Base-by-base conservation (phyloP, 2,113 vertebrate species). In the Furnarius figulus region DNA sequence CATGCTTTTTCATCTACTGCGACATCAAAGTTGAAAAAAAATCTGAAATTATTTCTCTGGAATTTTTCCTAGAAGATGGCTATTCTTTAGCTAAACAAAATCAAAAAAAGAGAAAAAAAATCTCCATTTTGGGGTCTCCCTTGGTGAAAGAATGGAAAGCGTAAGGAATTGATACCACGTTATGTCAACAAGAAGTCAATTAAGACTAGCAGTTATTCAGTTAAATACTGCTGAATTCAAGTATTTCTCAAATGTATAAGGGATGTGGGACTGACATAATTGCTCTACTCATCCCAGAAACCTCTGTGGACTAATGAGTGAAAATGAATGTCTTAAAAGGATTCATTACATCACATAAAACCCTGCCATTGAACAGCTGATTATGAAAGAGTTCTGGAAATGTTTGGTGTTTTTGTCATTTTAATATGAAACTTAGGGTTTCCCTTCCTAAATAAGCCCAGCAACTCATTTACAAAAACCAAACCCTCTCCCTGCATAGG, bases 371-470 rank as follows among this genome's bases (percentile, higher is more conserved):
- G 50, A 82, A n/a, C 18, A 8, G 8, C 11, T 66, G 19, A 66
- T 62, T 56, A 47, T 3, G 3, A 50, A 35, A 40, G 24, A 63
- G 18, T 16, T 17, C 21, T 23, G 14, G 19, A 81, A 77, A 53
- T 33, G 8, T 47, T 42, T 33, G 3, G 0, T 14, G 5, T 0
- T 33, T n/a, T 53, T 62, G 12, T 53, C 2, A 9, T 67, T 89
- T 87, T 52, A 62, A 47, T 39, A n/a, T 42, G 27, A 76, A 88
- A 74, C 6, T 9, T 75, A 58, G 5, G 6, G 14, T 40, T 68
- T 47, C 8, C 20, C 17, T n/a, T 81, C 25, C 23, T 47, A 44
- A 46, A 4, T 42, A 58, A 89, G 10, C 61, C 42, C 35, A 77
- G 35, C 2, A 3, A 70, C 14, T 59, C 8, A n/a, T 62, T 79